A percentile compares a stretch with the other conserved stretches of the same genome.
Conservation (phyloP, 1,140 invertebrate species). For the Oreohelix idahoensis region DNA sequence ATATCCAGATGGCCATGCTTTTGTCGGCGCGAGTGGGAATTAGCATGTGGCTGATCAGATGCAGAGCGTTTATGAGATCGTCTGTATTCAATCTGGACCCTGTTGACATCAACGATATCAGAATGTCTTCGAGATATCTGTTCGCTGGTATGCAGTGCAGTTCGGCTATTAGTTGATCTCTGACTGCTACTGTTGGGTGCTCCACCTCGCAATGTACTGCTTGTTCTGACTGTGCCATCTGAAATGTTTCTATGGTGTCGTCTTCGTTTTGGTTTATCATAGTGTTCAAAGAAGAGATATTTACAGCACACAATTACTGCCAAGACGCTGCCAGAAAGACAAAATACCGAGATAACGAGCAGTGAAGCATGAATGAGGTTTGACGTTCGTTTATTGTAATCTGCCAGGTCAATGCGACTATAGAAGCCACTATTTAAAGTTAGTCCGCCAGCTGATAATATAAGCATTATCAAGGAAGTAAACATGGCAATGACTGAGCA, state of each 20-base stretch:
- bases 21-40: constrained; percentile 14
- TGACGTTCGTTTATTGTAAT: constrained; percentile 29
- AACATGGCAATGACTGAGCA: constrained; percentile 19
- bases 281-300: constrained; percentile 38
- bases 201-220: constrained; percentile 12
- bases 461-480: constrained; percentile 28
- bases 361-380: constrained; percentile 34
- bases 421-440: constrained; percentile 31
- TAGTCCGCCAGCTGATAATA: constrained; percentile 30
- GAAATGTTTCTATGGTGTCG: constrained; percentile 11
- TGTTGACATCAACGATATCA: constrained; percentile 25
- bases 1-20: constrained; percentile 1
- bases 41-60: constrained; percentile 17
- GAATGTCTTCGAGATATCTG: constrained; percentile 16
- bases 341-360: constrained; percentile 35
- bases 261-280: constrained; percentile 33
- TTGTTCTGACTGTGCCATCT: constrained; percentile 7
- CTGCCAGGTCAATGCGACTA: constrained; percentile 24
- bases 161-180: constrained; percentile 17
- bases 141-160: constrained; percentile 2
- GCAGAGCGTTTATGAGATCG: constrained; percentile 27
- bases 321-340: constrained; percentile 28
- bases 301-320: constrained; percentile 33
- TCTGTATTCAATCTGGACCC: constrained; percentile 33
- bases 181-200: background rate